A percentile compares a stretch with the other conserved stretches of the same genome.
Conservation (phyloP, 2,797 vertebrate species). For the Chrosomus eos region DNA sequence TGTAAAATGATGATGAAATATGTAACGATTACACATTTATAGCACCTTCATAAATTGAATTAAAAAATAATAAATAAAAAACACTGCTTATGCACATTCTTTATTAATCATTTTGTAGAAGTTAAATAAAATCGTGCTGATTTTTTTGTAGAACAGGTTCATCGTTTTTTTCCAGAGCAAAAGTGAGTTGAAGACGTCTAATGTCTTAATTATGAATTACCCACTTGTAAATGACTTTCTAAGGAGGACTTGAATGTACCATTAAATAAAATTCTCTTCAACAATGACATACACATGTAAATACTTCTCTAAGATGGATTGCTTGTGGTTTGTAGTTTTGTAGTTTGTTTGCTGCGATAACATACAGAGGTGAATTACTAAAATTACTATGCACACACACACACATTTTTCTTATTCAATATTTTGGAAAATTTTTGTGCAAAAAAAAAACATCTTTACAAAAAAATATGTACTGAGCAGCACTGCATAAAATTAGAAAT, state of each 20-base stretch:
- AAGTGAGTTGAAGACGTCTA: too few relatives aligned
- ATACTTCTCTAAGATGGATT: not conserved
- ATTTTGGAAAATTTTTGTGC: too few relatives aligned
- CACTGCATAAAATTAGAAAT: too few relatives aligned
- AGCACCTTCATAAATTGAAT: not conserved
- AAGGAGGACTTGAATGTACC: too few relatives aligned
- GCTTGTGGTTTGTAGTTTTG: not conserved
- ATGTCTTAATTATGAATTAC: too few relatives aligned
- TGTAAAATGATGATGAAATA: not conserved
- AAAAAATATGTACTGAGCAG: too few relatives aligned
- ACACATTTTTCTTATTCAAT: not conserved
- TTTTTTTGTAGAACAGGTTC: too few relatives aligned
- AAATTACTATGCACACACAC: not conserved
- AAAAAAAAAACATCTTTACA: too few relatives aligned
- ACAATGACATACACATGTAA: not conserved
- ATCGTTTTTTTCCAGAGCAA: too few relatives aligned
- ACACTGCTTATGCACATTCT: not conserved
- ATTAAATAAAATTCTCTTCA: not conserved
- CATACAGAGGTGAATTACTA: not conserved
- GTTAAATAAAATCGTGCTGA: too few relatives aligned
- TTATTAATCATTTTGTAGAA: not conserved
- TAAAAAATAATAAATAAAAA: too few relatives aligned
- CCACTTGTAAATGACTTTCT: too few relatives aligned
- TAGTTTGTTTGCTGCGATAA: not conserved
- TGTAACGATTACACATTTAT: not conserved